Evolutionary conservation across 2,113 vertebrate species (phyloP).

Genomic region (Ceratotherium simum): DNA sequence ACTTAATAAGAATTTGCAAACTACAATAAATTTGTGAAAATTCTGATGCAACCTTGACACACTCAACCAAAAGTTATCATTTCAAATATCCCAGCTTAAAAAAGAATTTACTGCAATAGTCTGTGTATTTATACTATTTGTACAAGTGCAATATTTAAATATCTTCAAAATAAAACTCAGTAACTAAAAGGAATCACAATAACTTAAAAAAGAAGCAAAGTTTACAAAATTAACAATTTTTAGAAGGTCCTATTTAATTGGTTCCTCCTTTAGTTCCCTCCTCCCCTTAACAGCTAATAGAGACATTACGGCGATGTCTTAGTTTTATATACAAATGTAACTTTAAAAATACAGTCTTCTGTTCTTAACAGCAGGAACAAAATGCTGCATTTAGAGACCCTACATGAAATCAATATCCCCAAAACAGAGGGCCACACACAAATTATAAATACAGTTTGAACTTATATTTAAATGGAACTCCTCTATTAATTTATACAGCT

Average conservation of each 20-base stretch:
- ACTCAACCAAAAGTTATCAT: slow-evolving; percentile 74
- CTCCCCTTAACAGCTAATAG: slow-evolving; percentile 43
- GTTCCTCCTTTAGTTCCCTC: slow-evolving; percentile 65
- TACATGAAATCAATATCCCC: slow-evolving; percentile 30
- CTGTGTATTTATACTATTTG: slow-evolving; percentile 80
- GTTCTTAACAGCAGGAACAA: slow-evolving; percentile 60
- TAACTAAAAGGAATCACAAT: slow-evolving; percentile 79
- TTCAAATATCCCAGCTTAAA: slow-evolving; percentile 81
- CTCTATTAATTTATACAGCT: slow-evolving; percentile 31
- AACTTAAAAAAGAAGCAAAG: slow-evolving; percentile 81
- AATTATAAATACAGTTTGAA: slow-evolving; percentile 56
- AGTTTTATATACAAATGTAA: slow-evolving; percentile 73
- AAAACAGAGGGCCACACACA: slow-evolving; percentile 47
- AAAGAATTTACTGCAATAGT: slow-evolving; percentile 77
- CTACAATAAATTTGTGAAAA: slow-evolving; percentile 72
- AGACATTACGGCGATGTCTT: slow-evolving; percentile 46
- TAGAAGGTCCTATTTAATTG: slow-evolving; percentile 72
- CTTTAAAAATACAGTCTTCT: slow-evolving; percentile 74
- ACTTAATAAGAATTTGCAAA: slow-evolving; percentile 78
- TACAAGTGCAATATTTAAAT: slow-evolving; percentile 84
- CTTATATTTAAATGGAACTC: slow-evolving; percentile 51
- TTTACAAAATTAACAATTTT: slow-evolving; percentile 78
- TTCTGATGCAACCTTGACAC: slow-evolving; percentile 68
- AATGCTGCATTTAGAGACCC: slow-evolving; percentile 29
- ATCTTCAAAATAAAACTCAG: slow-evolving; percentile 80